Conservation (phyloP, 1,140 invertebrate species). For the Bradysia coprophila region DNA sequence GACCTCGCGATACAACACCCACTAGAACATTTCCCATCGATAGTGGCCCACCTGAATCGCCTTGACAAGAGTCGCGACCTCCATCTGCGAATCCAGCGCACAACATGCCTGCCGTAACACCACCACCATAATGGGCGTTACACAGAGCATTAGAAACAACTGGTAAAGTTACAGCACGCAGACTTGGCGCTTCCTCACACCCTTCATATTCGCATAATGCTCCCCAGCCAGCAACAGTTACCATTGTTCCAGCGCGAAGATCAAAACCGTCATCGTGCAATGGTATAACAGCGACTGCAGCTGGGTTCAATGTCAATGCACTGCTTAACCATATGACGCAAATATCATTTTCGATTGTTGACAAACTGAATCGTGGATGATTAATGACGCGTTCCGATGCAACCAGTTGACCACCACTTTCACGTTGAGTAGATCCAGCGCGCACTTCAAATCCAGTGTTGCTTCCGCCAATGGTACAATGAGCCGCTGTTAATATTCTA, state of each 20-base stretch:
- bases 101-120: conserved; percentile 35
- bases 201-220: conserved; percentile 16
- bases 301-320: conserved; percentile 5
- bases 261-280: conserved; percentile 10
- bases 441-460: conserved; percentile 10
- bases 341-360: conserved; percentile 19
- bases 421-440: conserved; percentile 12
- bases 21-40: background rate
- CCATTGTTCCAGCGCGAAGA: conserved; percentile 12
- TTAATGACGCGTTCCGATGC: conserved; percentile 12
- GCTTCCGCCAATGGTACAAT: conserved; percentile 27
- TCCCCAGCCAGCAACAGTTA: conserved; percentile 27
- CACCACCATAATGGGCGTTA: conserved; percentile 31
- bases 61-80: conserved; percentile 28
- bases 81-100: conserved; percentile 25
- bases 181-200: conserved; percentile 7
- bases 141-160: conserved; percentile 17
- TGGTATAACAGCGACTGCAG: conserved; percentile 7
- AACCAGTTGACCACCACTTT: conserved; percentile 13
- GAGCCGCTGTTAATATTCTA: conserved; percentile 36
- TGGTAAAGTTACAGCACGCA: conserved; percentile 26
- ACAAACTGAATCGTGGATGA: conserved; percentile 15
- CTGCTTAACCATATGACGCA: conserved; percentile 13
- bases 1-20: conserved; percentile 32
- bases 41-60: conserved; percentile 1